Base-by-base conservation (phyloP, 2,888 invertebrate species). In the Barypeithes pellucidus region DNA sequence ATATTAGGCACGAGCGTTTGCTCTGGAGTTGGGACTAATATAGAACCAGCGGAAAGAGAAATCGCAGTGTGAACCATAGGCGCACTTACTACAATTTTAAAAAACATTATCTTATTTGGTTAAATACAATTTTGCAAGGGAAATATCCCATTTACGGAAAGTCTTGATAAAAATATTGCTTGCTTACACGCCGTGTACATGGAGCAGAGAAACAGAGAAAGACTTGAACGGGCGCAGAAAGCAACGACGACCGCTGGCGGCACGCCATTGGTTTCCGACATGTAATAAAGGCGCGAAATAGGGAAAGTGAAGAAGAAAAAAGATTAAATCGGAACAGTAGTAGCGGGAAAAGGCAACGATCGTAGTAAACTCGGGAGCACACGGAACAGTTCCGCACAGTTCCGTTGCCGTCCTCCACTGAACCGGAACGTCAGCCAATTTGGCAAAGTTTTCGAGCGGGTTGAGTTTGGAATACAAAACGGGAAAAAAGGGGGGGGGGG, bases 291-390 rank as follows among this genome's bases (percentile, higher is more conserved):
- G 69, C 47, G 62, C 65, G 60, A 62, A 63, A 54, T 62, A 75
- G 75, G 47, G 77, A 75, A 89, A 89, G 89, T 89, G 89, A 89
- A 90, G 89, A 89, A 89, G 89, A 89, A 84, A 84, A 83, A 83
- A 84, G 86, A 86, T 86, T 86, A 86, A 85, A 85, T 82, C 82
- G 80, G 57, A 41, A 39, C 39, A 68, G 52, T 8, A 16, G 57
- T 29, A 63, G 67, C 67, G 36, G 41, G 52, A 67, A 78, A 24
- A 39, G 67, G 81, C 81, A 80, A 59, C 62, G 66, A 61, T 47
- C 41, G 47, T 11, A 65, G 59, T 45, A 62, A 22, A 24, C 59
- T 16, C 39, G 59, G 41, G 67, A 41, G 57, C 67, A 66, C 66
- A 70, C 66, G 74, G 74, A 74, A 74, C 72, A 66, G 60, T 75